These are phyloP conservation scores for Amiota mariae DNA, from an alignment of 2,888 invertebrate species.

Conservation along the genomic window DNA sequence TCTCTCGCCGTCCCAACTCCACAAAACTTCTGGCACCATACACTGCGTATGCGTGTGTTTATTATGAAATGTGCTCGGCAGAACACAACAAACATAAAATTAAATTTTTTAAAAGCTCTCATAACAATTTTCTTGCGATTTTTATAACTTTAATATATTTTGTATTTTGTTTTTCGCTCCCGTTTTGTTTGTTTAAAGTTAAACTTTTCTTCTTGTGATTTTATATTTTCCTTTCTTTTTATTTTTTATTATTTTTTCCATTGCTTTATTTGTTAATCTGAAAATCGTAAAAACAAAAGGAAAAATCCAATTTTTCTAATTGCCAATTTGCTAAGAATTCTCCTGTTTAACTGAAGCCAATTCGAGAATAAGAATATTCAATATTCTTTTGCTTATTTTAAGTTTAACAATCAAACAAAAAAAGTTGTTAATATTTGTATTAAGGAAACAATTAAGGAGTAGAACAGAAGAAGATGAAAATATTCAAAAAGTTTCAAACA, in stretches of 20 bases:
- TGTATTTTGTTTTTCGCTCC: not conserved
- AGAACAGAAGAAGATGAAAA: not conserved
- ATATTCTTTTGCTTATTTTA: too few relatives aligned
- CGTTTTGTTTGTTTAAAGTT: not conserved
- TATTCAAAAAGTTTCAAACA: not conserved
- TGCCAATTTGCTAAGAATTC: constrained; percentile 5
- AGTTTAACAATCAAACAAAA: not conserved
- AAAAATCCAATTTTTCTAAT: constrained; percentile 21
- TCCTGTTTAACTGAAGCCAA: too few relatives aligned
- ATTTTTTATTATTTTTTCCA: not conserved
- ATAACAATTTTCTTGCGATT: not conserved
- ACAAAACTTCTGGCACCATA: not conserved
- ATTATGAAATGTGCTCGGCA: not conserved
- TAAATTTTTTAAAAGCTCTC: not conserved
- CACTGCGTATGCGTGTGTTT: not conserved
- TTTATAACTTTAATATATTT: not conserved
- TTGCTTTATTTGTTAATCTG: not conserved
- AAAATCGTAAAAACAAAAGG: constrained; percentile 7
- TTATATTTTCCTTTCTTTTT: constrained; percentile 11
- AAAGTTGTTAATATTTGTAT: not conserved
- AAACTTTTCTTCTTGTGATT: too few relatives aligned
- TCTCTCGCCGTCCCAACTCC: not conserved
- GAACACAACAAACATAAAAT: not conserved
- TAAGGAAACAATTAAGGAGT: not conserved
- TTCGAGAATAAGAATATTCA: too few relatives aligned